Evolutionary conservation across 2,888 invertebrate genomes (phyloP).

Genomic region (Lucinisca nassula): DNA sequence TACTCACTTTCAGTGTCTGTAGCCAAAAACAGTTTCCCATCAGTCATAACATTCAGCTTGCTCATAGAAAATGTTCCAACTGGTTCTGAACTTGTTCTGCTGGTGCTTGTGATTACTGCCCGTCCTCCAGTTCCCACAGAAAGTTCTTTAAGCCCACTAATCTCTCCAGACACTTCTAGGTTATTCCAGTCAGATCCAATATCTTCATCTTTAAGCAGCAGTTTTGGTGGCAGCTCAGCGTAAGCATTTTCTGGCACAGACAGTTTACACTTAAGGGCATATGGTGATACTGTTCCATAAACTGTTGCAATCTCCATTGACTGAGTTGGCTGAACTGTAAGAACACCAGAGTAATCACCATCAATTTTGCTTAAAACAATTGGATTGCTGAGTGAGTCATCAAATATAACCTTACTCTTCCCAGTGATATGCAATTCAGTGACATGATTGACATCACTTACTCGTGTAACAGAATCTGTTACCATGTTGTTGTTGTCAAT

Average conservation of each 20-base stretch:
- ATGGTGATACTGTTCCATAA: conserved; percentile 76
- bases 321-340: conserved; percentile 65
- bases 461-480: conserved; percentile 45
- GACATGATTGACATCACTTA: conserved; percentile 36
- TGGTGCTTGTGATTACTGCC: conserved; percentile 66
- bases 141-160: conserved; percentile 72
- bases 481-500: conserved; percentile 65
- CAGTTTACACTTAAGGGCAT: conserved; percentile 72
- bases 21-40: conserved; percentile 72
- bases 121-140: conserved; percentile 73
- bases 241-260: conserved; percentile 57
- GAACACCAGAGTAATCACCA: conserved; percentile 74
- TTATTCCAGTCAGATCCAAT: conserved; percentile 58
- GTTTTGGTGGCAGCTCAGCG: conserved; percentile 71
- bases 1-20: conserved; percentile 58
- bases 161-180: conserved; percentile 71
- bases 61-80: conserved; percentile 70
- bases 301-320: conserved; percentile 70
- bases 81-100: conserved; percentile 67
- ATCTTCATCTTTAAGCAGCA: conserved; percentile 69
- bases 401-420: conserved; percentile 51
- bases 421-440: conserved; percentile 65
- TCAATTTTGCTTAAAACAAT: conserved; percentile 62
- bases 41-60: conserved; percentile 72
- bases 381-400: conserved; percentile 1